phyloP scores from a whole-genome alignment of 2,888 invertebrate genomes.

The Aleiodes alternator region DNA sequence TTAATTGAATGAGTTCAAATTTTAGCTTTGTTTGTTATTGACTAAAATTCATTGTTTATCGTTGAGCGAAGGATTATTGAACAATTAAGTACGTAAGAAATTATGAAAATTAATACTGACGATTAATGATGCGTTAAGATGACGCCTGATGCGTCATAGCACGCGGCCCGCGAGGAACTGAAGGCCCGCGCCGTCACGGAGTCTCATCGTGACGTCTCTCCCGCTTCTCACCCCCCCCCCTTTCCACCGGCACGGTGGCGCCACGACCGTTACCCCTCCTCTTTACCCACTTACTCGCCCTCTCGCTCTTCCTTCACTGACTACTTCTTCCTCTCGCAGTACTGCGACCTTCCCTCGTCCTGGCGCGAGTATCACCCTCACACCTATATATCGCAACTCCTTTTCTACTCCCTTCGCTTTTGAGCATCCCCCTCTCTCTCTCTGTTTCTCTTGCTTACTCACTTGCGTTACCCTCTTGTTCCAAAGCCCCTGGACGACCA shows the following conservation, averaged over 20 bases:
- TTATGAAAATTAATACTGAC: not conserved
- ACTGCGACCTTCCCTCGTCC: no score
- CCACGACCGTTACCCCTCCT: constrained; percentile 8
- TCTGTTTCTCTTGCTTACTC: constrained; percentile 39
- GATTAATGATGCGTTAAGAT: not conserved
- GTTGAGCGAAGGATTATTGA: no score
- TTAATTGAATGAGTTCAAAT: no score
- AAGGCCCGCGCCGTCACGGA: constrained; percentile 56
- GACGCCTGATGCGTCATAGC: constrained; percentile 45
- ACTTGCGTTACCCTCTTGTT: constrained; percentile 41
- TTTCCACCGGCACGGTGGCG: constrained; percentile 33
- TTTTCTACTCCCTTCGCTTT: constrained; percentile 46
- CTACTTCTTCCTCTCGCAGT: no score
- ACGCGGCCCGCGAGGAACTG: constrained; percentile 71
- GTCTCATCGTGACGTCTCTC: constrained; percentile 52
- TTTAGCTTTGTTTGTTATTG: no score
- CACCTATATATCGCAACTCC: not conserved
- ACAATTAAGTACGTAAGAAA: no score
- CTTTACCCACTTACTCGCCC: not conserved
- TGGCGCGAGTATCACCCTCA: not conserved
- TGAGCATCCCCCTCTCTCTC: not conserved
- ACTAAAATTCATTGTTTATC: no score
- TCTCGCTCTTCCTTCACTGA: no score
- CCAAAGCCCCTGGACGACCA: constrained; percentile 12
- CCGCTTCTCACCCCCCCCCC: constrained; percentile 39